Base-by-base conservation (phyloP, 2,888 invertebrate species). In the Melinaea marsaeus region DNA sequence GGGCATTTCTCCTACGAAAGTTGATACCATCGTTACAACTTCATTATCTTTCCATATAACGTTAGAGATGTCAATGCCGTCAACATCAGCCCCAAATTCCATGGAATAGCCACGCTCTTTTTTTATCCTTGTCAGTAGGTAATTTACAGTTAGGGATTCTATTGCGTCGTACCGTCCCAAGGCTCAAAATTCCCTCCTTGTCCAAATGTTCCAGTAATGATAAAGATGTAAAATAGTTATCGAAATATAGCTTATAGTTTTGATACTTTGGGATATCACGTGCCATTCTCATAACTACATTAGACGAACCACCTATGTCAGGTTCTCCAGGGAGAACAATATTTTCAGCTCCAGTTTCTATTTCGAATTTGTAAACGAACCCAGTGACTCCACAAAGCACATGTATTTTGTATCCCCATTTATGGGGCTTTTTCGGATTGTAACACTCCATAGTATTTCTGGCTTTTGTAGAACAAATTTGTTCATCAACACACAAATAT, bases 181-280 rank as follows among this genome's bases (percentile, higher is more conserved):
- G 45, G 11, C 45, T 45, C 45, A 45, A 45, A 9, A 45, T 45
- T 9, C 45, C 45, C 57, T 74, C 63, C 66, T 76, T 74, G 13
- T 73, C 72, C 60, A 77, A 65, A 65, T 76, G 74, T 55, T 71
- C 70, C 55, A 77, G 55, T 13, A 76, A 55, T 45, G 45, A 6
- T 11, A 45, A 45, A 11, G 45, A 45, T 9, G 45, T 45, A 45
- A 45, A 45, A 11, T 45, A 45, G 11, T 45, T 45, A 45, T 45
- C 45, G 11, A 45, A 45, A 45, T 45, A 45, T 9, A 45, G 45
- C 11, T 45, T 6, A 45, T 45, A 45, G 11, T 45, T 45, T 11
- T 45, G 45, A 45, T 45, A 11, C 45, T 11, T 45, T 45, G 45
- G 45, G 6, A 45, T 45, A 11, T 11, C 45, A 6, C 45, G 45